Conservation (phyloP, 2,797 vertebrate genomes). For the Trichosurus vulpecula region DNA sequence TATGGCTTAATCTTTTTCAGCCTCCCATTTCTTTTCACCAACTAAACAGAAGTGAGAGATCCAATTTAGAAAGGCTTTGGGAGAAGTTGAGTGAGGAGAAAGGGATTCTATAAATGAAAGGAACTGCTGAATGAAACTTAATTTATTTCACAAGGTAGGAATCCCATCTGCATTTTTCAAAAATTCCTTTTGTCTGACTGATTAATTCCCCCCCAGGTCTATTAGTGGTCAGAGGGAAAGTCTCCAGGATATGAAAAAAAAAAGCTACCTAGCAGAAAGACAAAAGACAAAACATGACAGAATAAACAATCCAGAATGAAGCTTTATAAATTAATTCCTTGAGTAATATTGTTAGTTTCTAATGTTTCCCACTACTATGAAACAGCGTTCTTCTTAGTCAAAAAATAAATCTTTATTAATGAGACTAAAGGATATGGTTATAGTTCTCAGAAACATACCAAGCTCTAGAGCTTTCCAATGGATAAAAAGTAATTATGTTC, state of each 20-base stretch:
- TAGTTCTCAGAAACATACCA: constrained; percentile 8
- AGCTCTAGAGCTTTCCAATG: not conserved
- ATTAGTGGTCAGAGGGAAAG: constrained; percentile 7
- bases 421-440: not conserved
- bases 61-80: not conserved
- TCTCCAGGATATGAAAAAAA: not conserved
- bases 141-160: not conserved
- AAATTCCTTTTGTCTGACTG: not conserved
- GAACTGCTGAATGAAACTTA: not conserved
- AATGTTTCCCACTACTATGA: not conserved
- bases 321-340: constrained; percentile 49
- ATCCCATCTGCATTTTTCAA: not conserved
- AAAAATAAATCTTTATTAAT: not conserved
- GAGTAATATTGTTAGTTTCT: constrained; percentile 11
- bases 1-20: not conserved
- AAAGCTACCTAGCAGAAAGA: not conserved
- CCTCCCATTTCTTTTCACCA: not conserved
- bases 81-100: not conserved
- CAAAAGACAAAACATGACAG: not conserved
- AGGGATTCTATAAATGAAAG: constrained; percentile 2
- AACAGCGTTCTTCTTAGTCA: not conserved
- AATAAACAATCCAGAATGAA: not conserved
- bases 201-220: not conserved
- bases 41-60: not conserved
- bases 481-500: constrained; percentile 1